phyloP scores from a whole-genome alignment of 2,113 vertebrate species.

The Nerophis ophidion region DNA sequence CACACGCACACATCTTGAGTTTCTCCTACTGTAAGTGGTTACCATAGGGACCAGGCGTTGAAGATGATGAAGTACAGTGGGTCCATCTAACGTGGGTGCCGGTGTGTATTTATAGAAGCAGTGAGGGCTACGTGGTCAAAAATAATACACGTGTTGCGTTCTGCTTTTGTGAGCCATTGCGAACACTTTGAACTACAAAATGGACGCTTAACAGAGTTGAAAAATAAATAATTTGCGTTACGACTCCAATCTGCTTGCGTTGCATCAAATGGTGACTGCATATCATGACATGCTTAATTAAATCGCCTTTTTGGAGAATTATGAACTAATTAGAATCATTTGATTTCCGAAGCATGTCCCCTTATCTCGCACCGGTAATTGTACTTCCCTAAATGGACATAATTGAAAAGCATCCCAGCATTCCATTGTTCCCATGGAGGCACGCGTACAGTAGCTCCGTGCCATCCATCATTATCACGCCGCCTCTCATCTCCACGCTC shows the following conservation, averaged over 20 bases:
- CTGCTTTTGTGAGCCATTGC: neutral
- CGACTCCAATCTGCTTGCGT: slow-evolving; percentile 29
- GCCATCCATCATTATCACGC: slow-evolving; percentile 49
- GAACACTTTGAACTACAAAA: slow-evolving; percentile 19
- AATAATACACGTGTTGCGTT: slow-evolving; percentile 32
- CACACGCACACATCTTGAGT: slow-evolving; percentile 39
- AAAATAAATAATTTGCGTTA: neutral
- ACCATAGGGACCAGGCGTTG: slow-evolving; percentile 65
- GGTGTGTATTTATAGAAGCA: slow-evolving; percentile 64
- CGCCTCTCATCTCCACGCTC: slow-evolving; percentile 43
- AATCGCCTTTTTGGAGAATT: slow-evolving; percentile 54
- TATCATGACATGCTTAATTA: slow-evolving; percentile 60
- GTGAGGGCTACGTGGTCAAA: slow-evolving; percentile 46
- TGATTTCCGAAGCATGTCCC: slow-evolving; percentile 33
- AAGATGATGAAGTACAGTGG: slow-evolving; percentile 64
- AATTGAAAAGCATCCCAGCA: slow-evolving; percentile 57
- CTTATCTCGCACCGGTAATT: slow-evolving; percentile 60
- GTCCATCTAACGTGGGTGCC: slow-evolving; percentile 62
- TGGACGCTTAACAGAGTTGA: neutral
- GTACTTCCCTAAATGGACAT: slow-evolving; percentile 49
- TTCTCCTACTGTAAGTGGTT: slow-evolving; percentile 67
- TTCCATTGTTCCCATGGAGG: slow-evolving; percentile 55
- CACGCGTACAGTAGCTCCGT: slow-evolving; percentile 27
- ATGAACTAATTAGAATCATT: slow-evolving; percentile 62
- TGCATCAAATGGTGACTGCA: slow-evolving; percentile 32